These are phyloP conservation scores for Leuciscus waleckii DNA, from an alignment of 2,797 vertebrate genomes.

Conservation along the genomic window DNA sequence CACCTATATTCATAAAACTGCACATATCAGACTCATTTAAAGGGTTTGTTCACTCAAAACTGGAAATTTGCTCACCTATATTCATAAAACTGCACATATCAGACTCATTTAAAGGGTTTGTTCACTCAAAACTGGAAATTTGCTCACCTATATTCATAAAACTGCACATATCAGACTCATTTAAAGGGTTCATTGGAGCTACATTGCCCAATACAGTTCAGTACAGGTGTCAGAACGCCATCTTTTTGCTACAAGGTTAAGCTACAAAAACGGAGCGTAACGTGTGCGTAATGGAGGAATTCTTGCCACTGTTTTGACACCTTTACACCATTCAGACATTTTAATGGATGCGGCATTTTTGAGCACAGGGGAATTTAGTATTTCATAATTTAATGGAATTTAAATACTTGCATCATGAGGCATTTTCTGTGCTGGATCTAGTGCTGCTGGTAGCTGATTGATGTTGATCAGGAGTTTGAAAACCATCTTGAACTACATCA, in stretches of 20 bases:
- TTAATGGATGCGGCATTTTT: neutral
- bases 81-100: conserved; percentile 62
- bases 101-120: conserved; percentile 25
- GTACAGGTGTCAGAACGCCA: neutral
- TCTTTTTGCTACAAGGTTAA: neutral
- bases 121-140: neutral
- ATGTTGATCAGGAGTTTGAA: conserved; percentile 23
- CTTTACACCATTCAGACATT: neutral
- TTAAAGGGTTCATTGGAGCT: neutral
- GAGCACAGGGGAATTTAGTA: neutral
- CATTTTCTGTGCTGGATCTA: conserved; percentile 6
- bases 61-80: accelerated
- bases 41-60: too few species aligned
- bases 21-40: neutral
- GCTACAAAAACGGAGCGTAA: too few species aligned
- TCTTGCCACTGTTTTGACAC: neutral
- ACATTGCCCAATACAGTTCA: neutral
- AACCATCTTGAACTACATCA: conserved; percentile 2
- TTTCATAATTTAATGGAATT: neutral
- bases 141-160: neutral
- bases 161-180: conserved; percentile 49
- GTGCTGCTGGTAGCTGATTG: neutral
- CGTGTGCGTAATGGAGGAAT: neutral
- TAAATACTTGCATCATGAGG: neutral
- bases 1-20: neutral